phyloP scores from a whole-genome alignment of 2,888 invertebrate genomes.

The Chrysopilus asiliformis region DNA sequence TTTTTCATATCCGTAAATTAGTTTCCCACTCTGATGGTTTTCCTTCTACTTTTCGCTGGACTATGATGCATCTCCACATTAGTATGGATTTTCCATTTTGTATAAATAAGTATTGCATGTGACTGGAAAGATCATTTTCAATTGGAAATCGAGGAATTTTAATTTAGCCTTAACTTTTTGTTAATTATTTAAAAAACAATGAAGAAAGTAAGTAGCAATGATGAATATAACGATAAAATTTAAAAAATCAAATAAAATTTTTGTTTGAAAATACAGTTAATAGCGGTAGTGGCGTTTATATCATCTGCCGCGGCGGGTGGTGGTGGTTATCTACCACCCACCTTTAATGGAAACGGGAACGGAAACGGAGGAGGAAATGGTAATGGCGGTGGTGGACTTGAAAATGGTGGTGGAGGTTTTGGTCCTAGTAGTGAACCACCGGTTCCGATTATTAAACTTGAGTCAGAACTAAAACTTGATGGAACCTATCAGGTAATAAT shows the following conservation, averaged over 20 bases:
- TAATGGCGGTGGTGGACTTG: constrained; percentile 4
- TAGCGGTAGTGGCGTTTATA: background rate
- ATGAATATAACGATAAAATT: too few relatives aligned
- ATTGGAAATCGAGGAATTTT: too few relatives aligned
- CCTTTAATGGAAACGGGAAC: background rate
- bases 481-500: constrained; percentile 29
- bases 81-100: too few relatives aligned
- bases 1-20: too few relatives aligned
- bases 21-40: too few relatives aligned
- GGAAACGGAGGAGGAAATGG: constrained; percentile 17
- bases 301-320: background rate
- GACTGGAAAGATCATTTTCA: too few relatives aligned
- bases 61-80: too few relatives aligned
- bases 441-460: constrained; percentile 7
- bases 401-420: constrained; percentile 13
- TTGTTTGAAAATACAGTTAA: background rate
- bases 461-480: constrained; percentile 25
- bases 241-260: background rate
- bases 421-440: constrained; percentile 15
- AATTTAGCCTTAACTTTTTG: too few relatives aligned
- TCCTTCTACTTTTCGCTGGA: too few relatives aligned
- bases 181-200: too few relatives aligned
- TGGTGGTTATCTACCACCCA: background rate
- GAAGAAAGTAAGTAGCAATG: too few relatives aligned
- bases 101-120: too few relatives aligned